phyloP scores from a whole-genome alignment of 1,140 invertebrate species.

The Heliconius eleuchia region DNA sequence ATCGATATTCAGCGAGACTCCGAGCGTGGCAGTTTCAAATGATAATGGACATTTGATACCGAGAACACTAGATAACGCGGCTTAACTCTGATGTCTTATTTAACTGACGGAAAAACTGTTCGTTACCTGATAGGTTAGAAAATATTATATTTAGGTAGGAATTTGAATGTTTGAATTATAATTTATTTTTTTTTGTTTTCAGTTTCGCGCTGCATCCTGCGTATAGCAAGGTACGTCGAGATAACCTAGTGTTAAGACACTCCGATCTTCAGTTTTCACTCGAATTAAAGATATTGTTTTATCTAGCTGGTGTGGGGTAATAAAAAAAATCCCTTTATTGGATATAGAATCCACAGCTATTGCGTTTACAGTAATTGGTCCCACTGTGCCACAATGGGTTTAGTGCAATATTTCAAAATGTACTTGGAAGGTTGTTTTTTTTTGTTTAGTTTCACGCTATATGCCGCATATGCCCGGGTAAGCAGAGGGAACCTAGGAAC shows the following conservation, averaged over 20 bases:
- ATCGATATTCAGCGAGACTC: conserved; percentile 16
- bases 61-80: conserved; percentile 5
- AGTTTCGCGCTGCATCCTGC: no score
- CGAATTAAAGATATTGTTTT: no score
- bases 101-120: conserved; percentile 9
- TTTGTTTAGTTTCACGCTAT: no score
- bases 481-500: no score
- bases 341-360: background rate
- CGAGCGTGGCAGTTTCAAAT: conserved; percentile 21
- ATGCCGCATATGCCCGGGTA: no score
- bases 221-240: background rate
- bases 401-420: no score
- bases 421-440: no score
- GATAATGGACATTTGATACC: conserved; percentile 28
- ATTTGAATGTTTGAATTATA: no score
- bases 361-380: background rate
- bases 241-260: background rate
- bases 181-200: no score
- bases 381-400: no score
- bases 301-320: no score
- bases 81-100: conserved; percentile 3
- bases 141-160: background rate
- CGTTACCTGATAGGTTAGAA: background rate
- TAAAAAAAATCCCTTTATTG: no score
- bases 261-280: background rate